Conservation (phyloP, 2,888 invertebrate genomes). For the Acrocera orbiculus region DNA sequence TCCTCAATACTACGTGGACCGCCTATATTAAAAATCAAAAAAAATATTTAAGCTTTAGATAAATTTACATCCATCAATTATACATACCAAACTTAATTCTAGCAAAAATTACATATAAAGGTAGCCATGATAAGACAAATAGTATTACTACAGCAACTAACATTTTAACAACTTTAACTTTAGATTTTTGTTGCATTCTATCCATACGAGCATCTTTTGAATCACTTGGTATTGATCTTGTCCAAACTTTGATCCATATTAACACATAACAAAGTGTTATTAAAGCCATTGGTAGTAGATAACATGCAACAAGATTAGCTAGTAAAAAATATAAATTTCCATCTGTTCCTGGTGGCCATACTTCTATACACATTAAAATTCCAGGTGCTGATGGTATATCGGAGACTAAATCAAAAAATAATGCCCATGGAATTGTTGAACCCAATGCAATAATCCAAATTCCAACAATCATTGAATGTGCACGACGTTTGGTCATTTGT, state of each 20-base stretch:
- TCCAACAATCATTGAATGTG: slow-evolving; percentile 69
- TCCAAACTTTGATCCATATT: slow-evolving; percentile 82
- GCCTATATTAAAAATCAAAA: slow-evolving; percentile 12
- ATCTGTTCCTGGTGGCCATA: slow-evolving; percentile 70
- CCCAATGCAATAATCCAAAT: slow-evolving; percentile 79
- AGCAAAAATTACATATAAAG: slow-evolving; percentile 76
- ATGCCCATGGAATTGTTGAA: slow-evolving; percentile 77
- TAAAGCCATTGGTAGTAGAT: slow-evolving; percentile 76
- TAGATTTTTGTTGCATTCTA: slow-evolving; percentile 83
- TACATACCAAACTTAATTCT: slow-evolving; percentile 67
- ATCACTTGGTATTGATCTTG: slow-evolving; percentile 74
- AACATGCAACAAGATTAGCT: slow-evolving; percentile 76
- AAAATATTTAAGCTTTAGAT: no score
- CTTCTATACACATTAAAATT: slow-evolving; percentile 59
- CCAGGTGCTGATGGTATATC: slow-evolving; percentile 48
- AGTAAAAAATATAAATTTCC: slow-evolving; percentile 74
- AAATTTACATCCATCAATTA: neutral
- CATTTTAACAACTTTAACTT: slow-evolving; percentile 91
- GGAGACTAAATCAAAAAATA: slow-evolving; percentile 61
- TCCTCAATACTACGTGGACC: slow-evolving; percentile 49
- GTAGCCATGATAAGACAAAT: slow-evolving; percentile 88
- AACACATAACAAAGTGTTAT: slow-evolving; percentile 83
- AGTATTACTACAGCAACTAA: slow-evolving; percentile 78
- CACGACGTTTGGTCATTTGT: slow-evolving; percentile 76
- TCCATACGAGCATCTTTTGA: slow-evolving; percentile 84